A percentile compares a stretch with the other conserved stretches of the same genome.
Conservation (phyloP, 2,888 invertebrate species). For the Xestia sexstrigata region DNA sequence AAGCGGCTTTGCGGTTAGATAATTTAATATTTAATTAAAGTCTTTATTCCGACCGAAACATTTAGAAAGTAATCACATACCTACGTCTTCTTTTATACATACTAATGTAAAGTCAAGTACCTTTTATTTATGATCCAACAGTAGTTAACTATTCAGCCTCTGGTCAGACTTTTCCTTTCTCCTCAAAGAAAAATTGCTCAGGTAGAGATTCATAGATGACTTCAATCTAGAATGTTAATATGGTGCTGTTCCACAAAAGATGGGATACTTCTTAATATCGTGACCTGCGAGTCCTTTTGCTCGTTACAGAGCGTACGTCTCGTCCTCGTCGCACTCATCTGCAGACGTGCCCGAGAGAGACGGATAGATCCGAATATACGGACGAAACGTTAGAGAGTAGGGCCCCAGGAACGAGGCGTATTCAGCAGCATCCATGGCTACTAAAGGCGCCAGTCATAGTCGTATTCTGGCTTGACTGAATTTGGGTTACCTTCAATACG, state of each 20-base stretch:
- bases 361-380: too few species aligned
- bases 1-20: neutral
- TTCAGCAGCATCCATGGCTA: neutral
- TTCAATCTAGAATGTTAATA: neutral
- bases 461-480: neutral
- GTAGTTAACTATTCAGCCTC: too few species aligned
- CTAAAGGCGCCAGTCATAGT: neutral
- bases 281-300: neutral
- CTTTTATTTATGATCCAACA: neutral
- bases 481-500: neutral
- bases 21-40: conserved; percentile 6
- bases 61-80: conserved; percentile 31
- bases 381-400: too few species aligned
- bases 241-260: neutral
- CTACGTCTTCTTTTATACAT: neutral
- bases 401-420: neutral
- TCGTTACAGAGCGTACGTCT: too few species aligned
- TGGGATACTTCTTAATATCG: neutral
- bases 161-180: too few species aligned
- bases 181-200: too few species aligned
- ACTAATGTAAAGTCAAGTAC: neutral
- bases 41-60: conserved; percentile 9
- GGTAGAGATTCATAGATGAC: neutral
- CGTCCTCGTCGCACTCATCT: too few species aligned
- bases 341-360: too few species aligned